These are phyloP conservation scores for Centropyge bicolor DNA, from an alignment of 2,797 vertebrate species.

Conservation along the genomic window DNA sequence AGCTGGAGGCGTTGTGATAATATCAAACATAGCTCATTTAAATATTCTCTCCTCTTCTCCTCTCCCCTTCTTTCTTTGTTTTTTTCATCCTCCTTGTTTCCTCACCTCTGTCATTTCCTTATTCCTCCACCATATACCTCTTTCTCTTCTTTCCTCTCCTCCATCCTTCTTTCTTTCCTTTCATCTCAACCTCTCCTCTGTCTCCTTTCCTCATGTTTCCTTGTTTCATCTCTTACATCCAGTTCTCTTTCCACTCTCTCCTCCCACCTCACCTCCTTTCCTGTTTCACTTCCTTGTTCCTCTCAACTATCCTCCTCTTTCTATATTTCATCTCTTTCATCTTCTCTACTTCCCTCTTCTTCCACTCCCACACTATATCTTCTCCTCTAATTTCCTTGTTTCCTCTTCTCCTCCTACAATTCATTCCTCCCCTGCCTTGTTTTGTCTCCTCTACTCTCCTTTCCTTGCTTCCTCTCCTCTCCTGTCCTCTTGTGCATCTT, in stretches of 20 bases:
- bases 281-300: not conserved
- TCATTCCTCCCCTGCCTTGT: not conserved
- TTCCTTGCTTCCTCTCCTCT: not conserved
- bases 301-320: not conserved
- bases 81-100: not conserved
- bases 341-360: not conserved
- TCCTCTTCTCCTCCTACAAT: not conserved
- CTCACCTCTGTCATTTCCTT: not conserved
- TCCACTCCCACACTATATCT: not conserved
- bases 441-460: not conserved
- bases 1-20: conserved; percentile 4
- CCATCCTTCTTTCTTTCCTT: not conserved
- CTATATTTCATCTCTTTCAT: not conserved
- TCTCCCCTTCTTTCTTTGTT: not conserved
- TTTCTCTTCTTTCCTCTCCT: conserved; percentile 4
- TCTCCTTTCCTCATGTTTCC: not conserved
- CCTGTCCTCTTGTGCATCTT: conserved; percentile 39
- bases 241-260: not conserved
- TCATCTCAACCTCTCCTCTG: conserved; percentile 12
- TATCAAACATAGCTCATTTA: conserved; percentile 10
- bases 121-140: not conserved
- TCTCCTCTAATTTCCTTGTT: not conserved
- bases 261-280: too few species aligned
- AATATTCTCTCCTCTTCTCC: not conserved
- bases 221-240: not conserved